Percentiles rank a stretch among this genome's conserved stretches.
These are phyloP conservation scores for Enteromius viviparus DNA, from an alignment of 2,797 vertebrate species.

Conservation along the genomic window DNA sequence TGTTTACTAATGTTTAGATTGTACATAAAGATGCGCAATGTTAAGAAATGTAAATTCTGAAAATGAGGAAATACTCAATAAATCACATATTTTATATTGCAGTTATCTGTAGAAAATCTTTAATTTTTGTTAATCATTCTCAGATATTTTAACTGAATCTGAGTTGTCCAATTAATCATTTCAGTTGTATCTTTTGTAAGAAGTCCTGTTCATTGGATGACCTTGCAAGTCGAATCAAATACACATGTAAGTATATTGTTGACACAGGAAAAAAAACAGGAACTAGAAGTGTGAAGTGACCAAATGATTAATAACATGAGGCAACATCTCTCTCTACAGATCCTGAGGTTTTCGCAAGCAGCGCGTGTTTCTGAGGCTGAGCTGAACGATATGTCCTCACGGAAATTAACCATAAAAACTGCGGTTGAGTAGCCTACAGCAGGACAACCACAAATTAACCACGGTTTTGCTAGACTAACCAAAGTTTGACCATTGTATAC, in stretches of 20 bases:
- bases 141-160: not conserved
- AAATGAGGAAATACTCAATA: not conserved
- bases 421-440: too few relatives aligned
- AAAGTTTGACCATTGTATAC: too few relatives aligned
- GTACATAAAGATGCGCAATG: not conserved
- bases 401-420: too few relatives aligned
- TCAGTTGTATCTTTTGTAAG: not conserved
- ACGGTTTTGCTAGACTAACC: too few relatives aligned
- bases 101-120: not conserved
- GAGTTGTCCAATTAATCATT: not conserved
- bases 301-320: not conserved
- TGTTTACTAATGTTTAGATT: not conserved
- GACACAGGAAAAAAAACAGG: not conserved
- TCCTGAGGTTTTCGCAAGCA: not conserved
- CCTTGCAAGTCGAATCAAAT: not conserved
- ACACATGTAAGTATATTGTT: not conserved
- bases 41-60: not conserved
- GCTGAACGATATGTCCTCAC: not conserved
- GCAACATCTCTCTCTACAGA: not conserved
- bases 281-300: not conserved
- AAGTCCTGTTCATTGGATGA: too few relatives aligned
- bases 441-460: too few relatives aligned
- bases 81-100: not conserved
- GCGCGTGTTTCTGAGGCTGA: not conserved
- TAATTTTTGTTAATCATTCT: not conserved